Base-by-base conservation (phyloP, 2,888 invertebrate species). In the Drosophila mayaguana region DNA sequence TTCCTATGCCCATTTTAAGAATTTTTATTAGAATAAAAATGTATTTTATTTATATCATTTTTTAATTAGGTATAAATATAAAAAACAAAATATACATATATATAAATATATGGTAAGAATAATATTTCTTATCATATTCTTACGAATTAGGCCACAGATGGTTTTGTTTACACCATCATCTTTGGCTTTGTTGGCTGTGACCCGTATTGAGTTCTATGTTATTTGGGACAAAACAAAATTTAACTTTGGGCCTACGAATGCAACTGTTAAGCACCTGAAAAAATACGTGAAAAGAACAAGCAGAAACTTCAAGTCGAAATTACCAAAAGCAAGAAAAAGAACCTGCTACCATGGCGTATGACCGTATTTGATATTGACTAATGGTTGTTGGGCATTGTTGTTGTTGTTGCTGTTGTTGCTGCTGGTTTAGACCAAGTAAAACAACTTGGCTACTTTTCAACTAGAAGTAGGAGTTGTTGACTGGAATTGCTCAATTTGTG, bases 401-500 rank as follows among this genome's bases (percentile, higher is more conserved):
- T 55, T 66, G 60, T 16, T 63, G 60, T n/a, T 66, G 60, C n/a
- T 65, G 60, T 11, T 63, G 60, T 14, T 70, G 74, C 53, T 61
- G 60, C 25, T 62, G 74, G 75, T 88, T 88, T 63, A 69, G 66
- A 63, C 72, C 57, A 68, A 59, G 75, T 55, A 81, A 75, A 79
- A 82, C 84, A 78, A 76, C 75, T 75, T 84, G 79, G 85, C 78
- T 84, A 81, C 78, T 89, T 89, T 81, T 84, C 85, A 87, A 77
- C 80, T 81, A 80, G 88, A 89, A 87, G 84, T 84, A 84, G 89
- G 82, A 89, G 88, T 86, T 88, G 82, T 88, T 85, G 88, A 84
- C 88, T 89, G 82, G 88, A 89, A 86, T 89, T 86, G 86, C 89
- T 89, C 89, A 86, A 86, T 86, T 86, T 89, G 88, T 84, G 89